phyloP scores from a whole-genome alignment of 2,113 vertebrate genomes.

The Pseudolaguvia tuberculata region DNA sequence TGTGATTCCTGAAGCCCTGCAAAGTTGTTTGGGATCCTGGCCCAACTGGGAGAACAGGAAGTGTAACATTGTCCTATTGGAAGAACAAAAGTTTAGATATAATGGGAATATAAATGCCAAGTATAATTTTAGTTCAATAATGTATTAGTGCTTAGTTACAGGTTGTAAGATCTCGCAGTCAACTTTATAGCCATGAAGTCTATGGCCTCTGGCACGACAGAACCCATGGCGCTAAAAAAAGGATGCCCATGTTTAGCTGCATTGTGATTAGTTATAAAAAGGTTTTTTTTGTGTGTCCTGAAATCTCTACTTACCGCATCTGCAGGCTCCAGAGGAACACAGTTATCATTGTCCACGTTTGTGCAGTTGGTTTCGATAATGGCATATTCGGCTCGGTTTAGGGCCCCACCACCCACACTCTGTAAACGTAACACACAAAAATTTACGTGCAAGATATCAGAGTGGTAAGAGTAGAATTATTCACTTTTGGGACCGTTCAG shows the following conservation, averaged over 20 bases:
- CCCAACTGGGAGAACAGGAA: background rate
- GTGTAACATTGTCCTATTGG: constrained; percentile 51
- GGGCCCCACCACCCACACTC: constrained; percentile 53
- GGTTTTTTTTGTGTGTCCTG: background rate
- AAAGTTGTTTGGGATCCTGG: constrained; percentile 26
- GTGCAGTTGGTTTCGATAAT: constrained; percentile 66
- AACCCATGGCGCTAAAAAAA: constrained; percentile 59
- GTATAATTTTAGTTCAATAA: background rate
- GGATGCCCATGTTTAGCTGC: background rate
- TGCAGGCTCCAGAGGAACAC: constrained; percentile 47
- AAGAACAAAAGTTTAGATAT: background rate
- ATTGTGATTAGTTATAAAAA: background rate
- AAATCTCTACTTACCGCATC: constrained; percentile 61
- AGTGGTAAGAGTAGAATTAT: background rate
- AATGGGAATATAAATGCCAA: background rate
- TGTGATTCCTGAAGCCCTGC: constrained; percentile 59
- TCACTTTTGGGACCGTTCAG: background rate
- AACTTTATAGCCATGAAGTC: constrained; percentile 28
- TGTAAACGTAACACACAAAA: constrained; percentile 41
- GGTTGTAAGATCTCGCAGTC: constrained; percentile 61
- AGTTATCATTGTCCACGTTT: constrained; percentile 40
- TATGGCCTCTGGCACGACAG: constrained; percentile 54
- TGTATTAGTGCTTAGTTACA: constrained; percentile 46
- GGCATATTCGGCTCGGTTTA: constrained; percentile 59
- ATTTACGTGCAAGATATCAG: no score